Base-by-base conservation (phyloP, 2,888 invertebrate species). In the Drosophila fulvimacula region DNA sequence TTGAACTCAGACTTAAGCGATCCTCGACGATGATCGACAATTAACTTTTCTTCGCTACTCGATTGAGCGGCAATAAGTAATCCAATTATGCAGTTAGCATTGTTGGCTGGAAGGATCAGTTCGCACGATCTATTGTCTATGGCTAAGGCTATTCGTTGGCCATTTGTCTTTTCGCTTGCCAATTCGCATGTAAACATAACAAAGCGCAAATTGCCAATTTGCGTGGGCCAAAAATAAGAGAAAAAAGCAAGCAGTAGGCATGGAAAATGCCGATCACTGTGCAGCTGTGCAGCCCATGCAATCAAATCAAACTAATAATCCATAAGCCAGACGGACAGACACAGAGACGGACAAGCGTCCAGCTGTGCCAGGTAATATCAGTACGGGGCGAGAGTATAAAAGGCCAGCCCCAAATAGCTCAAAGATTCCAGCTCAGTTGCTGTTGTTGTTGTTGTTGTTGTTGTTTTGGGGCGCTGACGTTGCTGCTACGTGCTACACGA, bases 361-460 rank as follows among this genome's bases (percentile, higher is more conserved):
- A 91, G 91, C 91, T 91, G 91, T 90, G 91, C 90, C 75, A 79
- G 82, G 88, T 91, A 90, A 91, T 89, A 83, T 76, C 76, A 71
- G 66, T 74, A 63, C 53, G 63, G 44, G 60, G 59, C 70, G 27
- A 52, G 68, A 77, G 80, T 62, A 78, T 72, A 75, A 73, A 81
- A 80, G 72, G 60, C 62, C 71, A 70, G 83, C 74, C 73, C 84
- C 81, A 84, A 81, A 76, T 79, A 77, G 68, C 52, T 62, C 74
- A 71, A 73, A 79, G 65, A 65, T 32, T 42, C 63, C 67, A 58
- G 52, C 72, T 65, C 52, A 41, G 55, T n/a, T 52, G 21, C 30
- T 73, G 73, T 52, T 68, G 60, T 42, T 55, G 56, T 41, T 69
- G 73, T 38, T 71, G 59, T 66, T 82, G 56, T 38, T 67, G 73